phyloP scores from a whole-genome alignment of 2,797 vertebrate genomes.

The Propithecus deckenii region DNA sequence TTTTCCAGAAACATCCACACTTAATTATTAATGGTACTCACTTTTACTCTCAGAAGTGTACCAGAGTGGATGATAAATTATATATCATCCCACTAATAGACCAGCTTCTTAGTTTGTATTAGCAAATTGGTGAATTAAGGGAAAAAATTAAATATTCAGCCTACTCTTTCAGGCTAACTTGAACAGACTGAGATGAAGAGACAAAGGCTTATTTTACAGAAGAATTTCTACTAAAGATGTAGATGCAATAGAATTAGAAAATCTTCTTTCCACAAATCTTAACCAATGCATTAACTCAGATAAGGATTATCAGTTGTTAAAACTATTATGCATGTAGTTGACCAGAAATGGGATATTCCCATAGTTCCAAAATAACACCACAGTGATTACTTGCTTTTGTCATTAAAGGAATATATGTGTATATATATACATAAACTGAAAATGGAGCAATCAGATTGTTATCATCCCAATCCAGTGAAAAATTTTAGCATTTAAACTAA shows the following conservation, averaged over 20 bases:
- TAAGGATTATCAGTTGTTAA: neutral
- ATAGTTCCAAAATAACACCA: neutral
- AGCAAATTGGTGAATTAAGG: neutral
- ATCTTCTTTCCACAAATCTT: neutral
- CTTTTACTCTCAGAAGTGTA: neutral
- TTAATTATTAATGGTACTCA: neutral
- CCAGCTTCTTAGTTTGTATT: neutral
- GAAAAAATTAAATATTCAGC: neutral
- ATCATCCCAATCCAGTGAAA: neutral
- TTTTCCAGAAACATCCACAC: neutral
- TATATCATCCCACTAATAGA: neutral
- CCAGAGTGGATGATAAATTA: neutral
- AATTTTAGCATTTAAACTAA: neutral
- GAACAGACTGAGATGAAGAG: neutral
- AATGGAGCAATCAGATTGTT: no score
- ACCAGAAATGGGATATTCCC: neutral
- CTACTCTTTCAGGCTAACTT: neutral
- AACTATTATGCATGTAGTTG: neutral
- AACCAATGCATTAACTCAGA: neutral
- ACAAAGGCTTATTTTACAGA: neutral
- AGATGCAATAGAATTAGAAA: neutral
- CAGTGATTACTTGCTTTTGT: neutral
- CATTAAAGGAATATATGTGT: no score
- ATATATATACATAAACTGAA: neutral
- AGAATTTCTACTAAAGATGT: neutral